phyloP scores from a whole-genome alignment of 2,888 invertebrate genomes.

The Ametastegia equiseti region DNA sequence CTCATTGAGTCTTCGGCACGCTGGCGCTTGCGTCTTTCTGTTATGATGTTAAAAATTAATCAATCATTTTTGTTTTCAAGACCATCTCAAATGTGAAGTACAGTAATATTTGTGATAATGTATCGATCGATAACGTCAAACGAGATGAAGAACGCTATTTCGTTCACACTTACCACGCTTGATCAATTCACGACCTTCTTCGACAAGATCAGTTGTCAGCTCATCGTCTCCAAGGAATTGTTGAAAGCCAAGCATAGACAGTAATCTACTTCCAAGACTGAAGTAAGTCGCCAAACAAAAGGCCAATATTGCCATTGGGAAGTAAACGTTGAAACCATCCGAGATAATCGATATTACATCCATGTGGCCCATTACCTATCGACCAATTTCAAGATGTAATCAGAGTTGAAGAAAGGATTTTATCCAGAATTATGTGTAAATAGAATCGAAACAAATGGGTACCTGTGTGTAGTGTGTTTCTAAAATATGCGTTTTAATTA shows the following conservation, averaged over 20 bases:
- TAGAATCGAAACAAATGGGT: background rate
- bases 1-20: constrained; percentile 88
- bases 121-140: background rate
- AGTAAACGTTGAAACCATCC: constrained; percentile 99
- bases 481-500: constrained; percentile 86
- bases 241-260: constrained; percentile 96
- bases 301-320: constrained; percentile 96
- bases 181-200: constrained; percentile 95
- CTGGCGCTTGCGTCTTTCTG: constrained; percentile 89
- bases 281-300: constrained; percentile 97
- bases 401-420: background rate
- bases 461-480: constrained; percentile 98
- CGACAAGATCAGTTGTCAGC: constrained; percentile 94
- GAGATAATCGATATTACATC: constrained; percentile 98
- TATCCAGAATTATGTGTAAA: background rate
- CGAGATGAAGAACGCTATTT: background rate
- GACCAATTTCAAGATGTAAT: background rate
- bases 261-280: constrained; percentile 92
- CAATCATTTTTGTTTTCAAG: background rate
- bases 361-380: constrained; percentile 98
- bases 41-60: constrained; percentile 32
- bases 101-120: background rate
- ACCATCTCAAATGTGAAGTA: background rate
- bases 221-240: constrained; percentile 98
- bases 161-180: constrained; percentile 84